Percentiles rank a stretch among this genome's conserved stretches.
Evolutionary conservation across 2,797 vertebrate species (phyloP).

Genomic region (Adrianichthys oophorus): DNA sequence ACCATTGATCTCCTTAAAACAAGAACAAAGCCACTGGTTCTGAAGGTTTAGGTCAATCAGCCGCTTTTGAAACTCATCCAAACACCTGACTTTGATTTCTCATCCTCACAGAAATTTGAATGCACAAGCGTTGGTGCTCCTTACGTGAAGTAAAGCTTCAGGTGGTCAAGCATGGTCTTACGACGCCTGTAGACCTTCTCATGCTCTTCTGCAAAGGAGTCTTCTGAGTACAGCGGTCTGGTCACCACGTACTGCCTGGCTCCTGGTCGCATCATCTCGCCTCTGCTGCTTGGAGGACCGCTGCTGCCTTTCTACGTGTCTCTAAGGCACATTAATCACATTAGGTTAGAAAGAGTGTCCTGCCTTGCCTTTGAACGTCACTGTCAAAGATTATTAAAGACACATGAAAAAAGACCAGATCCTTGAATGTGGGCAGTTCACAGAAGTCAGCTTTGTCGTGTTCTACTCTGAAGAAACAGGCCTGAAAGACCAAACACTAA

Average conservation of each 20-base stretch:
- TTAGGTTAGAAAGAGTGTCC: constrained; percentile 42
- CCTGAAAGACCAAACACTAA: neutral
- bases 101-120: neutral
- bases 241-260: constrained; percentile 84
- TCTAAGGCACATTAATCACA: constrained; percentile 52
- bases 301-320: constrained; percentile 40
- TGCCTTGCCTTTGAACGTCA: constrained; percentile 56
- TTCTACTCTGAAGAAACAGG: constrained; percentile 4
- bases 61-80: too few relatives aligned
- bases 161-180: constrained; percentile 83
- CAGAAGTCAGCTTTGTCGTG: constrained; percentile 34
- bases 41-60: too few relatives aligned
- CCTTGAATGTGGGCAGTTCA: constrained; percentile 10
- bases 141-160: constrained; percentile 86
- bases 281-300: constrained; percentile 25
- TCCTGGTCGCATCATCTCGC: constrained; percentile 78
- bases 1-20: too few relatives aligned
- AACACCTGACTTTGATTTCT: neutral
- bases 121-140: constrained; percentile 25
- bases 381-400: constrained; percentile 46
- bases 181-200: constrained; percentile 81
- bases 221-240: constrained; percentile 88
- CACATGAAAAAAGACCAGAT: constrained; percentile 61
- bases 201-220: constrained; percentile 81
- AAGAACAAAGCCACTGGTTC: too few relatives aligned